Conservation (phyloP, 1,140 invertebrate genomes). For the Pogonomyrmex barbatus region DNA sequence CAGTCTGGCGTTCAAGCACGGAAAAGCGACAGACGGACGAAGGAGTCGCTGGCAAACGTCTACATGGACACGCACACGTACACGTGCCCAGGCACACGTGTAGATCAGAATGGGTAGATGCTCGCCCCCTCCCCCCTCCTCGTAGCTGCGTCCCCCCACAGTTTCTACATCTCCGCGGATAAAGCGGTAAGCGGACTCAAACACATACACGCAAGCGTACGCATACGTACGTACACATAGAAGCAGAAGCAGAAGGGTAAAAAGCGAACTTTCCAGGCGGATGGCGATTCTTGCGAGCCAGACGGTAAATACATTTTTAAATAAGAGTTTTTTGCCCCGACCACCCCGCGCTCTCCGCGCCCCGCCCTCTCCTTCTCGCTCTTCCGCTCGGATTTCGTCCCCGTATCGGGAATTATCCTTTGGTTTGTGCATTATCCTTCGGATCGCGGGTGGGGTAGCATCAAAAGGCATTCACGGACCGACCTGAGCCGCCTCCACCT, state of each 20-base stretch:
- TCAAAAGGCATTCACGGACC: slow-evolving; percentile 82
- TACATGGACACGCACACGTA: slow-evolving; percentile 57
- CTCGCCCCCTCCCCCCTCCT: slow-evolving; percentile 24
- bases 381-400: slow-evolving; percentile 81
- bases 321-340: slow-evolving; percentile 84
- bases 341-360: slow-evolving; percentile 70
- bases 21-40: slow-evolving; percentile 70
- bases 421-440: slow-evolving; percentile 84
- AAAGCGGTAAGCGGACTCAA: slow-evolving; percentile 64
- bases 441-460: slow-evolving; percentile 77
- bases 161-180: slow-evolving; percentile 75
- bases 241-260: slow-evolving; percentile 68
- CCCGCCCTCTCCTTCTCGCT: slow-evolving; percentile 22
- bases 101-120: slow-evolving; percentile 68
- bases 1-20: slow-evolving; percentile 62
- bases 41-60: slow-evolving; percentile 64
- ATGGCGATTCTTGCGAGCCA: slow-evolving; percentile 80
- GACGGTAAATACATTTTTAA: slow-evolving; percentile 86
- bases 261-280: slow-evolving; percentile 80
- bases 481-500: slow-evolving; percentile 68
- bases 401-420: slow-evolving; percentile 86
- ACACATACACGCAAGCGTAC: not conserved
- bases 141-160: slow-evolving; percentile 54
- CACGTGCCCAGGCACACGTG: slow-evolving; percentile 53
- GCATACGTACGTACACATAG: slow-evolving; percentile 39